Conservation (phyloP, 2,888 invertebrate genomes). For the Isoperla grammatica region DNA sequence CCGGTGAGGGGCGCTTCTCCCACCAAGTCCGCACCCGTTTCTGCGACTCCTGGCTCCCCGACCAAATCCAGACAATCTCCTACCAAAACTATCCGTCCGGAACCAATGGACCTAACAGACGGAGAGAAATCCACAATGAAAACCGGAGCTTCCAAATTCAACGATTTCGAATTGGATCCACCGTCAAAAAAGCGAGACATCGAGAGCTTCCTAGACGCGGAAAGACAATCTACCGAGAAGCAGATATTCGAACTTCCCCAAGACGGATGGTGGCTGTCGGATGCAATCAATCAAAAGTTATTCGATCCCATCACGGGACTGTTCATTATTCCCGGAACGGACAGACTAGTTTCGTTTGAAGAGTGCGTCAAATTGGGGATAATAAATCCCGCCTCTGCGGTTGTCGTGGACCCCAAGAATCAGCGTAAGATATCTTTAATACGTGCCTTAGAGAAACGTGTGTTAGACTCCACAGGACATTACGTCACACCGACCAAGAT, state of each 20-base stretch:
- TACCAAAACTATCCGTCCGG: background rate
- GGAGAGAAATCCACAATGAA: conserved; percentile 2
- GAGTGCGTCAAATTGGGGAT: conserved; percentile 83
- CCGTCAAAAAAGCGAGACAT: conserved; percentile 3
- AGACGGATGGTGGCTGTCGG: conserved; percentile 75
- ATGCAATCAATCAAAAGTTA: conserved; percentile 75
- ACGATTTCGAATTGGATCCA: background rate
- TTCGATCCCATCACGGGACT: conserved; percentile 80
- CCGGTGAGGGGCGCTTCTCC: background rate
- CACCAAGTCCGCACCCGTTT: background rate
- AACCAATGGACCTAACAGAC: conserved; percentile 9
- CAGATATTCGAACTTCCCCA: conserved; percentile 73
- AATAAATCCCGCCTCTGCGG: conserved; percentile 76
- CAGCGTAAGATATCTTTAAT: conserved; percentile 61
- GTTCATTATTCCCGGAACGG: conserved; percentile 82
- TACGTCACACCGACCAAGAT: conserved; percentile 57
- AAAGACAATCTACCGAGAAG: conserved; percentile 48
- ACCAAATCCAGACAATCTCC: no score
- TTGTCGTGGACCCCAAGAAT: conserved; percentile 71
- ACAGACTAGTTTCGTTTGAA: conserved; percentile 74
- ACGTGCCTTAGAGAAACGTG: conserved; percentile 69
- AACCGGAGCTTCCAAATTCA: conserved; percentile 3
- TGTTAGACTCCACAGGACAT: conserved; percentile 72
- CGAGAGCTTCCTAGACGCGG: conserved; percentile 7
- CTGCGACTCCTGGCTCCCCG: background rate